These are phyloP conservation scores for Lineus longissimus DNA, from an alignment of 1,140 invertebrate genomes.

Conservation along the genomic window DNA sequence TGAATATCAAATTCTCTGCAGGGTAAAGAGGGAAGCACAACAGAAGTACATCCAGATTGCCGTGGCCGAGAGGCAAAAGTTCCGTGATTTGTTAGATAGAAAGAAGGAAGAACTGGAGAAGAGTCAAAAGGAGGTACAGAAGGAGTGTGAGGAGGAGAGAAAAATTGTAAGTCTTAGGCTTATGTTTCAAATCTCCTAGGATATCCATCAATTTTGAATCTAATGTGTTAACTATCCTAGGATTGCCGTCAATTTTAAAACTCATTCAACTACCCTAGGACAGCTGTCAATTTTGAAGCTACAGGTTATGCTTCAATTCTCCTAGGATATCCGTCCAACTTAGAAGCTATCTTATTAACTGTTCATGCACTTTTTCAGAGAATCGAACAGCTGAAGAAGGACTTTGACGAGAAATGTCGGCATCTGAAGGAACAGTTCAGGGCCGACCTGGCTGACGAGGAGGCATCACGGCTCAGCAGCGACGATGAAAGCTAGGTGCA, in stretches of 20 bases:
- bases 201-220: too few species aligned
- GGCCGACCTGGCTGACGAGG: neutral
- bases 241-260: too few species aligned
- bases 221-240: too few species aligned
- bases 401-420: conserved; percentile 3
- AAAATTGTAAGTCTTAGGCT: conserved; percentile 25
- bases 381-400: neutral
- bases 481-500: conserved; percentile 1
- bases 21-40: conserved; percentile 54
- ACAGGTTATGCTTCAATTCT: too few species aligned
- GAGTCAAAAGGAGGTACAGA: conserved; percentile 31
- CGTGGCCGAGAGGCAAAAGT: conserved; percentile 51
- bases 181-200: too few species aligned
- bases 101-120: conserved; percentile 32
- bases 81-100: conserved; percentile 37
- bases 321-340: too few species aligned
- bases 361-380: neutral
- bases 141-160: conserved; percentile 33
- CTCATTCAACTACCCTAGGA: too few species aligned
- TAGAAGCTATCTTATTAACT: too few species aligned
- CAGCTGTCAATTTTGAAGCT: too few species aligned
- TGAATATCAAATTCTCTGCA: too few species aligned
- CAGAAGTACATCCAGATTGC: conserved; percentile 53
- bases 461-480: neutral
- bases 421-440: neutral